These are phyloP conservation scores for Drosophila barbarae DNA, from an alignment of 2,888 invertebrate genomes.

Conservation along the genomic window DNA sequence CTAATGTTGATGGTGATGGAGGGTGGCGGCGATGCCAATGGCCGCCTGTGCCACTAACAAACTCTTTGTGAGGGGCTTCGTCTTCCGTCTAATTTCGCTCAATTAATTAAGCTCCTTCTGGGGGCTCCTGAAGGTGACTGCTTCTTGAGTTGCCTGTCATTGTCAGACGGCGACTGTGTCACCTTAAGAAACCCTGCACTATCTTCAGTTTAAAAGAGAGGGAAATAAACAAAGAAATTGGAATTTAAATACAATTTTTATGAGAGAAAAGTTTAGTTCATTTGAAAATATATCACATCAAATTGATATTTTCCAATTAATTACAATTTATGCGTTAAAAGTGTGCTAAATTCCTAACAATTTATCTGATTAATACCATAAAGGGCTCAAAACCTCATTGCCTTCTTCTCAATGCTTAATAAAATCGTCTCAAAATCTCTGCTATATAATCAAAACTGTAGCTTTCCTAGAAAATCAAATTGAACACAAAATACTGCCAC, in stretches of 20 bases:
- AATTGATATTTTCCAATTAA: too few species aligned
- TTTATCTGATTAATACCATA: too few species aligned
- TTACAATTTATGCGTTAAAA: too few species aligned
- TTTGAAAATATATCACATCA: too few species aligned
- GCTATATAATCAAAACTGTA: not conserved
- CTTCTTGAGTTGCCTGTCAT: conserved; percentile 41
- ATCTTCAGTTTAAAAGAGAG: not conserved
- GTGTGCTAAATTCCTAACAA: too few species aligned
- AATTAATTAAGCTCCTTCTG: conserved; percentile 56
- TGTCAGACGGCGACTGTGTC: conserved; percentile 6
- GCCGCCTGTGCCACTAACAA: conserved; percentile 44
- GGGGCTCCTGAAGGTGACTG: conserved; percentile 20
- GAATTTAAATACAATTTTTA: not conserved
- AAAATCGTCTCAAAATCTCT: not conserved
- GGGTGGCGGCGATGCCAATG: conserved; percentile 13
- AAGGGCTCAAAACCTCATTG: not conserved
- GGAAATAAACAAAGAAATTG: not conserved
- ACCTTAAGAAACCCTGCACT: not conserved
- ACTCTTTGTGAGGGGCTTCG: conserved; percentile 49
- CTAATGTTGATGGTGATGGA: conserved; percentile 32
- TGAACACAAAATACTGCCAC: too few species aligned
- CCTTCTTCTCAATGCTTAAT: not conserved
- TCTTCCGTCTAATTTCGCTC: conserved; percentile 55
- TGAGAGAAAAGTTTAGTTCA: not conserved
- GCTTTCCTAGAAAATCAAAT: not conserved